A percentile compares a stretch with the other conserved stretches of the same genome.
Conservation (phyloP, 2,113 vertebrate species). For the Siniperca knerii region DNA sequence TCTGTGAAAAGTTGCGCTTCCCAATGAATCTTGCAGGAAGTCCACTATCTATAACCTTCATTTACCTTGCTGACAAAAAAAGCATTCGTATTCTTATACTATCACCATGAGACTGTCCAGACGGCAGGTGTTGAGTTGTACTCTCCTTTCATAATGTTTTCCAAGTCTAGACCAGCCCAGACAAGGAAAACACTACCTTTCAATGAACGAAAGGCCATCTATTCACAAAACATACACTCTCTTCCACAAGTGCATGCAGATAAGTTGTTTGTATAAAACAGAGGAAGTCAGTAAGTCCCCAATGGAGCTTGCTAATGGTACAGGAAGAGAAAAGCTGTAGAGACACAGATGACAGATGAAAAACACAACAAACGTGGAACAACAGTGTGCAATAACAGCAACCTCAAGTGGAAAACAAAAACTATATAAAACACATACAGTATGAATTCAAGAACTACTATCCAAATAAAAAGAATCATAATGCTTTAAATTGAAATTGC, state of each 20-base stretch:
- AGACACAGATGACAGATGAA: conserved; percentile 34
- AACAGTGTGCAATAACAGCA: not conserved
- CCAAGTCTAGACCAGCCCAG: conserved; percentile 24
- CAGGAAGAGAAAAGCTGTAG: conserved; percentile 32
- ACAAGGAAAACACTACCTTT: conserved; percentile 44
- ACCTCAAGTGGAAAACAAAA: not conserved
- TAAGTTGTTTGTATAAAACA: conserved; percentile 47
- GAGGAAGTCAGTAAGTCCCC: conserved; percentile 41
- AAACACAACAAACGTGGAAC: conserved; percentile 5
- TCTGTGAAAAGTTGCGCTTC: no score
- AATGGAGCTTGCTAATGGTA: conserved; percentile 15
- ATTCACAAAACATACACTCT: conserved; percentile 32
- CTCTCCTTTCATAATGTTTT: conserved; percentile 15
- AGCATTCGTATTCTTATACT: not conserved
- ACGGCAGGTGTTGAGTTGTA: not conserved
- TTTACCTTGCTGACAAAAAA: not conserved
- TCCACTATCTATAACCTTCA: no score
- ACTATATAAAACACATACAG: not conserved
- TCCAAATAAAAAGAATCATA: not conserved
- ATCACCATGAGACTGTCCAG: not conserved
- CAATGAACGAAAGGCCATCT: conserved; percentile 18
- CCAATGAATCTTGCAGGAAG: no score
- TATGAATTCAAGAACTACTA: not conserved
- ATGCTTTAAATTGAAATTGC: not conserved
- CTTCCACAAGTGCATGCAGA: conserved; percentile 27